These are phyloP conservation scores for Lymantria monacha DNA, from an alignment of 2,888 invertebrate genomes.

Conservation along the genomic window DNA sequence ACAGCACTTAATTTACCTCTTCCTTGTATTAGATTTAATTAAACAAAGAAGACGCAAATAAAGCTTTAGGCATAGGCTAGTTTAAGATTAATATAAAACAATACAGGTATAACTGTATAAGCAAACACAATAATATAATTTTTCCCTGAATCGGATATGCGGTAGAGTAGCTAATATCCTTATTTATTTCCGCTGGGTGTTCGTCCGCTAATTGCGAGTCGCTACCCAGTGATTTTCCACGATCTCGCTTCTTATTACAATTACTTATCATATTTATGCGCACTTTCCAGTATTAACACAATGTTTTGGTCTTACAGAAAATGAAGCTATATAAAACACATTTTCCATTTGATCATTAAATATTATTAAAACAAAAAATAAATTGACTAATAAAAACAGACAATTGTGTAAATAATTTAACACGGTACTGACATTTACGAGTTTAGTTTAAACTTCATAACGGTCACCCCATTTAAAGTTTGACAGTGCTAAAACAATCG, in stretches of 20 bases:
- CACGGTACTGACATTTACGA: no score
- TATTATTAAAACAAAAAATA: no score
- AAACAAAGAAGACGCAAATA: no score
- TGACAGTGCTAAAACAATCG: no score
- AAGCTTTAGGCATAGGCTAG: no score
- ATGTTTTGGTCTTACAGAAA: constrained; percentile 17
- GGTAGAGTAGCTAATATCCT: constrained; percentile 64
- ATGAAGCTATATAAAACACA: neutral
- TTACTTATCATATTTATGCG: constrained; percentile 60
- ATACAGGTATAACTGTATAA: constrained; percentile 6
- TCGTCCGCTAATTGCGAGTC: constrained; percentile 73
- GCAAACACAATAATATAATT: constrained; percentile 60
- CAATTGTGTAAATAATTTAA: no score
- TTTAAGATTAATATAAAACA: no score
- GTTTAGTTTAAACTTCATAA: no score
- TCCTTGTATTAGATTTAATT: neutral
- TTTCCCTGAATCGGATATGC: constrained; percentile 55
- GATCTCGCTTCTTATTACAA: constrained; percentile 66
- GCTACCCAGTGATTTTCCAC: constrained; percentile 75
- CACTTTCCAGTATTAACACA: constrained; percentile 40
- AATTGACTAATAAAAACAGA: no score
- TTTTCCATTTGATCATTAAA: no score
- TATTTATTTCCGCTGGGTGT: constrained; percentile 79
- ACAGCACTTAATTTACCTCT: no score
- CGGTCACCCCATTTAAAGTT: no score